phyloP scores from a whole-genome alignment of 2,113 vertebrate species.

The Crotalus viridis region DNA sequence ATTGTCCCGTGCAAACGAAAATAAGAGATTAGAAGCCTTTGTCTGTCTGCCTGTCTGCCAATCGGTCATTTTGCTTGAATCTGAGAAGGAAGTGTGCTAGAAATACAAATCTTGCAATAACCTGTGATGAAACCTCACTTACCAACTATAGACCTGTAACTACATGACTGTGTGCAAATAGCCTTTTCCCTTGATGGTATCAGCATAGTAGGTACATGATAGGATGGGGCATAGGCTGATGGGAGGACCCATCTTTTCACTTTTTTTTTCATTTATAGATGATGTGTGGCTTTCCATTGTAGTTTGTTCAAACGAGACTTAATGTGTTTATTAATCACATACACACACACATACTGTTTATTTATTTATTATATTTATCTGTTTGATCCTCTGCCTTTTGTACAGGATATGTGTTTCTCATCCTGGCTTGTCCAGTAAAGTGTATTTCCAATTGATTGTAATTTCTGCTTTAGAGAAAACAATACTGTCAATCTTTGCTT shows the following conservation, averaged over 20 bases:
- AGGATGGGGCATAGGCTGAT: neutral
- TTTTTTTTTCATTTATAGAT: neutral
- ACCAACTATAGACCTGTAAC: neutral
- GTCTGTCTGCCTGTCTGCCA: neutral
- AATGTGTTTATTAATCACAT: too few relatives aligned
- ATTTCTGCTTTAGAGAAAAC: neutral
- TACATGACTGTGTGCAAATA: neutral
- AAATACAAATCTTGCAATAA: neutral
- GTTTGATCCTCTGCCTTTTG: neutral
- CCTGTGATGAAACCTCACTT: neutral
- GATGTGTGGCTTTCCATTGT: neutral
- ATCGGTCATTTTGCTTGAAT: neutral
- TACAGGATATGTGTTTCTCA: neutral
- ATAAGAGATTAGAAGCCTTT: neutral
- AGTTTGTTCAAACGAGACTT: neutral
- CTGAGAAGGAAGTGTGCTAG: neutral
- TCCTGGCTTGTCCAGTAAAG: neutral
- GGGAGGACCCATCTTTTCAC: neutral
- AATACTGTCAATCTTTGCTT: neutral
- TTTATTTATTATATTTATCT: neutral
- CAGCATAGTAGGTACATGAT: neutral
- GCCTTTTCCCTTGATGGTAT: neutral
- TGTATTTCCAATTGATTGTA: neutral
- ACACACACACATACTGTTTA: too few relatives aligned
- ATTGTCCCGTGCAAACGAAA: neutral